Conservation (phyloP, 2,888 invertebrate genomes). For the Drosophila testacea region DNA sequence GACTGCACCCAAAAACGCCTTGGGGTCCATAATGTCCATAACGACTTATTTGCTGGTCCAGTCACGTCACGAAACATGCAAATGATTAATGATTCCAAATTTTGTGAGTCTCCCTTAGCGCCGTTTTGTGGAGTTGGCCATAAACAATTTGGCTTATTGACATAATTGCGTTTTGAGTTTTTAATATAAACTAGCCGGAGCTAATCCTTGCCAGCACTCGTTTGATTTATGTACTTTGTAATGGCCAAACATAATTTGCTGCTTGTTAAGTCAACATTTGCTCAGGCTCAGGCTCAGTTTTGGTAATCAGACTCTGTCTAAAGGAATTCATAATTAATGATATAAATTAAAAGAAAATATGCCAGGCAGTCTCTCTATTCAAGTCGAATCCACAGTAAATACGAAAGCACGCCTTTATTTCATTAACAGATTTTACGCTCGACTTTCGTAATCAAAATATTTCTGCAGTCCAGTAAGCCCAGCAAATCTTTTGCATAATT, state of each 20-base stretch:
- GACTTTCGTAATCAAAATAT: constrained; percentile 40
- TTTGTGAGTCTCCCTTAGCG: constrained; percentile 22
- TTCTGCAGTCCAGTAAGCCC: constrained; percentile 32
- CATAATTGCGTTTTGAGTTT: constrained; percentile 64
- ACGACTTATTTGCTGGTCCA: constrained; percentile 37
- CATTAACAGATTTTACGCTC: constrained; percentile 36
- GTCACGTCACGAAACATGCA: constrained; percentile 46
- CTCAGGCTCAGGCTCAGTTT: constrained; percentile 13
- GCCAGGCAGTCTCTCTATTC: constrained; percentile 8
- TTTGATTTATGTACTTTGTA: constrained; percentile 60
- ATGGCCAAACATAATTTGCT: constrained; percentile 66
- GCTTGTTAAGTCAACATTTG: constrained; percentile 63
- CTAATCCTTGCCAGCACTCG: constrained; percentile 50
- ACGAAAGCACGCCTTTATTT: constrained; percentile 13
- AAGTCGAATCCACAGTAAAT: constrained; percentile 5
- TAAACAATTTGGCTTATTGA: constrained; percentile 74
- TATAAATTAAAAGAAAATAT: constrained; percentile 73
- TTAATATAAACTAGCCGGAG: constrained; percentile 51
- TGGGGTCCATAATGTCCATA: constrained; percentile 18
- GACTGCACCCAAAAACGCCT: constrained; percentile 24
- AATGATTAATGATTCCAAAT: constrained; percentile 70
- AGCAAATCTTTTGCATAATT: constrained; percentile 73
- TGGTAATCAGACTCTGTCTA: not conserved
- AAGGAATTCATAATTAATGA: constrained; percentile 72
- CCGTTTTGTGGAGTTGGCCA: constrained; percentile 21